Percentiles rank a stretch among this genome's conserved stretches.
phyloP scores from a whole-genome alignment of 2,113 vertebrate species.

The Emydocephalus ijimae region DNA sequence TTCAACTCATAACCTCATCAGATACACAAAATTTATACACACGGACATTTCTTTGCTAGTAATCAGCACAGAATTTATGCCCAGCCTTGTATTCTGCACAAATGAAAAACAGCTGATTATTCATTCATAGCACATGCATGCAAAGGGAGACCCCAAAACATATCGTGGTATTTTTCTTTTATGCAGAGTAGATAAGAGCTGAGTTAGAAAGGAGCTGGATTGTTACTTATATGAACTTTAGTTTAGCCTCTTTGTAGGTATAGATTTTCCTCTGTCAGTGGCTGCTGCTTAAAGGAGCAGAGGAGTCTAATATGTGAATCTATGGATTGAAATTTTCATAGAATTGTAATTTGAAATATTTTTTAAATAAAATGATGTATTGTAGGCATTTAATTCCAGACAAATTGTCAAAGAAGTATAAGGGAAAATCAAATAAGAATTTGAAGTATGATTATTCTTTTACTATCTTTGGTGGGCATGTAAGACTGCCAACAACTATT shows the following conservation, averaged over 20 bases:
- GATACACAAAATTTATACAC: background rate
- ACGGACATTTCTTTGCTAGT: background rate
- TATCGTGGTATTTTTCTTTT: background rate
- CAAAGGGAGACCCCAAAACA: background rate
- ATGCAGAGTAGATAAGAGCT: background rate
- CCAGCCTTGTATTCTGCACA: background rate
- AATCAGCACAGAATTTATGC: background rate
- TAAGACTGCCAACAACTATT: too few relatives aligned
- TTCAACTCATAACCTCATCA: background rate
- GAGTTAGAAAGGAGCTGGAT: background rate
- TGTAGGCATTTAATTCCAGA: too few relatives aligned
- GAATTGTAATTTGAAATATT: too few relatives aligned
- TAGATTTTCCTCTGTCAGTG: background rate
- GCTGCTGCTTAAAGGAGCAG: background rate
- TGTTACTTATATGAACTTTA: background rate
- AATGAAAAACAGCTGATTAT: background rate
- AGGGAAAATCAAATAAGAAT: too few relatives aligned
- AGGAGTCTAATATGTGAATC: background rate
- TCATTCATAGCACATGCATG: background rate
- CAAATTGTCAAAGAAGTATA: too few relatives aligned
- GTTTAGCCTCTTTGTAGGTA: background rate
- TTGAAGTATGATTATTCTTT: too few relatives aligned
- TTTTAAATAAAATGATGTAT: too few relatives aligned
- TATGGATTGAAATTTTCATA: too few relatives aligned
- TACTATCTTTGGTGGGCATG: too few relatives aligned